A percentile compares a stretch with the other conserved stretches of the same genome.
These are phyloP conservation scores for Lycophotia porphyrea DNA, from an alignment of 2,888 invertebrate species.

Conservation along the genomic window DNA sequence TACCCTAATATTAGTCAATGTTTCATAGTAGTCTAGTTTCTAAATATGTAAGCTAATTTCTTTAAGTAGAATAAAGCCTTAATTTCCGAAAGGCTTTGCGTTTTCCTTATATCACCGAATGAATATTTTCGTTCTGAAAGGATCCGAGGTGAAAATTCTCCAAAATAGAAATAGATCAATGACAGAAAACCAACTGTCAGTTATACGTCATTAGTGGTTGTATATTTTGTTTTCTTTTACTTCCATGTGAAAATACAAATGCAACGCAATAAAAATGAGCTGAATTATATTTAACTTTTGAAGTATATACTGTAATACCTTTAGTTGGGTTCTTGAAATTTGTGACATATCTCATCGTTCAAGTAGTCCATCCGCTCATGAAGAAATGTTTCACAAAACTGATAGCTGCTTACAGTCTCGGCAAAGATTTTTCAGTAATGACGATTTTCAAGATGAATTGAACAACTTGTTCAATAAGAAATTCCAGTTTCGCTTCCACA, in stretches of 20 bases:
- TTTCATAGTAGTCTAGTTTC: no score
- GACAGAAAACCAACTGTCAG: constrained; percentile 40
- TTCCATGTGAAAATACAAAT: constrained; percentile 56
- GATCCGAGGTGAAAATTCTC: background rate
- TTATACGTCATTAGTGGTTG: constrained; percentile 54
- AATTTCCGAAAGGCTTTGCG: no score
- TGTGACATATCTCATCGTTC: constrained; percentile 35
- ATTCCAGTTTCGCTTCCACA: constrained; percentile 80
- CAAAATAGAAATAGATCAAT: background rate
- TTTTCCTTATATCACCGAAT: no score
- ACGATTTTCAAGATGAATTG: constrained; percentile 82
- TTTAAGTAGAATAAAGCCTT: no score
- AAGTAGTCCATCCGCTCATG: constrained; percentile 33
- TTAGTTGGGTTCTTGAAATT: constrained; percentile 30
- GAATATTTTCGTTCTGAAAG: constrained; percentile 21
- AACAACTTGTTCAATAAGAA: constrained; percentile 86
- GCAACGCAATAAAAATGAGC: constrained; percentile 64
- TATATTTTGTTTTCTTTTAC: constrained; percentile 65
- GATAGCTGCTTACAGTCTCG: constrained; percentile 76
- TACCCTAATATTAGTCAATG: no score
- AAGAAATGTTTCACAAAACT: constrained; percentile 78
- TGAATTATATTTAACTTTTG: constrained; percentile 34
- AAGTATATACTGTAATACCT: constrained; percentile 30
- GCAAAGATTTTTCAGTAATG: constrained; percentile 75
- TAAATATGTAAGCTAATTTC: no score